phyloP scores from a whole-genome alignment of 2,888 invertebrate genomes.

The Autographa pulchrina region DNA sequence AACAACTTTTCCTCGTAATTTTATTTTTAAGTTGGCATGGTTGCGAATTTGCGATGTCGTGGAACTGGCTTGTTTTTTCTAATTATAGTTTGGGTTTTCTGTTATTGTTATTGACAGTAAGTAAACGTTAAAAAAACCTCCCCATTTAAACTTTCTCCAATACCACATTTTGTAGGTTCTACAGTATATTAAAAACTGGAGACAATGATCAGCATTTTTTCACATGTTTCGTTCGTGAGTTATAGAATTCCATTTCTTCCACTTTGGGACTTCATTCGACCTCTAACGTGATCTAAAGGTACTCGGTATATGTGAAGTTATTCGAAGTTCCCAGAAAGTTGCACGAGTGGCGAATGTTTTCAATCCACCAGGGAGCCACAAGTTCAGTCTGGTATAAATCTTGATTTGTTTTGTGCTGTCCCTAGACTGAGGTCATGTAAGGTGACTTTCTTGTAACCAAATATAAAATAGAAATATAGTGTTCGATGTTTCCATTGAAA shows the following conservation, averaged over 20 bases:
- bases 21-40: neutral
- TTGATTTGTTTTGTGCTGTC: constrained; percentile 38
- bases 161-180: too few species aligned
- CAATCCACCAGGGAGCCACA: constrained; percentile 45
- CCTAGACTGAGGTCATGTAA: constrained; percentile 15
- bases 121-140: neutral
- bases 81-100: too few species aligned
- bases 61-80: too few species aligned
- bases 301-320: constrained; percentile 12
- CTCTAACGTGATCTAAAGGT: neutral
- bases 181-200: too few species aligned
- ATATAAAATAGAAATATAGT: too few species aligned
- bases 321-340: constrained; percentile 29
- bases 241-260: constrained; percentile 19
- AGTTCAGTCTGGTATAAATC: constrained; percentile 34
- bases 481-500: too few species aligned
- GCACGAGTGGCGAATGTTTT: constrained; percentile 35
- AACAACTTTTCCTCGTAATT: neutral
- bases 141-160: neutral
- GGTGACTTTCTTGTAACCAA: neutral
- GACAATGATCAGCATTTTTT: too few species aligned
- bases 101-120: too few species aligned
- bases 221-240: constrained; percentile 16
- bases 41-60: too few species aligned
- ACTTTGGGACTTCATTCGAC: neutral